phyloP scores from a whole-genome alignment of 1,140 invertebrate genomes.

The Caenorhabditis inopinata region DNA sequence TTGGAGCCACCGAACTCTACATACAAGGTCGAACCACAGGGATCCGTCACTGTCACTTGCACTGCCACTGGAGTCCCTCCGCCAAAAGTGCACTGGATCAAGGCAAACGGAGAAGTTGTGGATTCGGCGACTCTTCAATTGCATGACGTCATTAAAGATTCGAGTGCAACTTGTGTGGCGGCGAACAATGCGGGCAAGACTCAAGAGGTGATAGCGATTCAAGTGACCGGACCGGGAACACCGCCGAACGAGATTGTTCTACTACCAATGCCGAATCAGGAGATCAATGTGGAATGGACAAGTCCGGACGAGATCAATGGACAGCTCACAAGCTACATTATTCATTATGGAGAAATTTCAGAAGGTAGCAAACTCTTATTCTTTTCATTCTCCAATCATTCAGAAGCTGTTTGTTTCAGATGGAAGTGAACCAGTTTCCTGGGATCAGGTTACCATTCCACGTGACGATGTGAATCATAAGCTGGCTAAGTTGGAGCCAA shows the following conservation, averaged over 20 bases:
- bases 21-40: slow-evolving; percentile 52
- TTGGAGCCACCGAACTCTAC: slow-evolving; percentile 56
- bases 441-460: slow-evolving; percentile 55
- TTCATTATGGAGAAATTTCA: slow-evolving; percentile 61
- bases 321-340: slow-evolving; percentile 54
- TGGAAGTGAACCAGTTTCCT: slow-evolving; percentile 56
- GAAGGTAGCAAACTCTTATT: no score
- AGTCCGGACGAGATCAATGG: slow-evolving; percentile 64
- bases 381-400: no score
- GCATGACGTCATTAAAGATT: slow-evolving; percentile 55
- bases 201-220: slow-evolving; percentile 55
- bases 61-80: slow-evolving; percentile 58
- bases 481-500: slow-evolving; percentile 54
- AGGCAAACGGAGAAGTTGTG: slow-evolving; percentile 46
- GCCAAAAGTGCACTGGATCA: slow-evolving; percentile 58
- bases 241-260: slow-evolving; percentile 62
- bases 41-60: slow-evolving; percentile 55
- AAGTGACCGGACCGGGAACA: slow-evolving; percentile 57
- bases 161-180: slow-evolving; percentile 60
- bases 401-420: slow-evolving; percentile 28
- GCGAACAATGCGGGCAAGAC: slow-evolving; percentile 62
- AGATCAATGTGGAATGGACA: slow-evolving; percentile 65
- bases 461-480: slow-evolving; percentile 56
- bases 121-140: slow-evolving; percentile 53
- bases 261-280: slow-evolving; percentile 57